These are phyloP conservation scores for Picathartes gymnocephalus DNA, from an alignment of 2,113 vertebrate species.

Conservation along the genomic window DNA sequence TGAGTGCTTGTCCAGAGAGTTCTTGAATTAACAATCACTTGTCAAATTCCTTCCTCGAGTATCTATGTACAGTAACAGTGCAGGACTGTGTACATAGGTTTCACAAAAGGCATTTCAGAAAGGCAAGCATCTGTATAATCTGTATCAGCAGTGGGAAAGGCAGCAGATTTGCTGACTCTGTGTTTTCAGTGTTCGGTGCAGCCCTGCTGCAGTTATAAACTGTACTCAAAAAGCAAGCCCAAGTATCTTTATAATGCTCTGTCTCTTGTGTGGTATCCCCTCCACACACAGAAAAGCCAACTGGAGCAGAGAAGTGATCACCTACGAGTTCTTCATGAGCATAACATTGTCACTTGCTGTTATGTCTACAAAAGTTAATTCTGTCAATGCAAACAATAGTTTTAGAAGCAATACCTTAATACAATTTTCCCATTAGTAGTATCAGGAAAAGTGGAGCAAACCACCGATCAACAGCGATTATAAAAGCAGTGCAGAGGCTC, in stretches of 20 bases:
- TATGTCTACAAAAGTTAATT: slow-evolving; percentile 29
- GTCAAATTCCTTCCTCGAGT: slow-evolving; percentile 57
- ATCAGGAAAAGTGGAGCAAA: slow-evolving; percentile 70
- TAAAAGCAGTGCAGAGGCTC: slow-evolving; percentile 69
- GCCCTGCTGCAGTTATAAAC: slow-evolving; percentile 78
- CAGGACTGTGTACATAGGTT: slow-evolving; percentile 76
- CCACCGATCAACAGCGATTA: slow-evolving; percentile 89
- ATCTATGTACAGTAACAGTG: slow-evolving; percentile 78
- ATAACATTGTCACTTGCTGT: slow-evolving; percentile 26
- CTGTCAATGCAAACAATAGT: slow-evolving; percentile 53
- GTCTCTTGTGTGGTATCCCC: slow-evolving; percentile 19
- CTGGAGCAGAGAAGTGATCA: background rate
- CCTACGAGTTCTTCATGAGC: slow-evolving; percentile 43
- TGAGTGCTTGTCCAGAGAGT: slow-evolving; percentile 66
- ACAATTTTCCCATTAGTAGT: slow-evolving; percentile 53
- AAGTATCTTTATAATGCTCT: background rate
- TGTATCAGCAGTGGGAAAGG: slow-evolving; percentile 64
- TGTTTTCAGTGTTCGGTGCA: slow-evolving; percentile 72
- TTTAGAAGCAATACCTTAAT: slow-evolving; percentile 68
- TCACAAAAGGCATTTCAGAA: slow-evolving; percentile 87
- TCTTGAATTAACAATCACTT: slow-evolving; percentile 44
- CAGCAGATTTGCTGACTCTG: slow-evolving; percentile 63
- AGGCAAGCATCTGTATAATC: slow-evolving; percentile 70
- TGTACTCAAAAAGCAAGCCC: slow-evolving; percentile 48
- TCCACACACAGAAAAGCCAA: slow-evolving; percentile 5